phyloP scores from a whole-genome alignment of 2,113 vertebrate genomes.

The Harpagus bidentatus region DNA sequence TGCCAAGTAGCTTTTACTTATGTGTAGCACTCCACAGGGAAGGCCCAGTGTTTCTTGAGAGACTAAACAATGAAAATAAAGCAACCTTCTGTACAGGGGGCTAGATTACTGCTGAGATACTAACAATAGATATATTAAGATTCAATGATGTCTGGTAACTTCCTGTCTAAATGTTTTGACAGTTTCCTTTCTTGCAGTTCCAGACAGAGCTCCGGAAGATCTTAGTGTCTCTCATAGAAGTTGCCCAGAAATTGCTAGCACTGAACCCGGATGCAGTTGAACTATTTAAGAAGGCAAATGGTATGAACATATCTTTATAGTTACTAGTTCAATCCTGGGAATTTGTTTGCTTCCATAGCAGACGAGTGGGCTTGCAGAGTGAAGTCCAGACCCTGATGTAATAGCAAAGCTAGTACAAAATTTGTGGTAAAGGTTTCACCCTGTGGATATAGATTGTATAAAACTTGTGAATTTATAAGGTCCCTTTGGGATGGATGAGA shows the following conservation, averaged over 20 bases:
- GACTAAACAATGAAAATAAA: neutral
- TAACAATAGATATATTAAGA: neutral
- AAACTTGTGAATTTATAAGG: neutral
- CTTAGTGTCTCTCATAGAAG: constrained; percentile 95
- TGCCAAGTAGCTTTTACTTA: neutral
- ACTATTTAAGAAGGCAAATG: constrained; percentile 95
- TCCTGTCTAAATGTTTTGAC: constrained; percentile 39
- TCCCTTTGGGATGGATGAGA: neutral
- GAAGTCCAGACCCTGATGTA: neutral
- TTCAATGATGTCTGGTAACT: neutral
- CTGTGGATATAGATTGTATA: neutral
- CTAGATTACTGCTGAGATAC: neutral
- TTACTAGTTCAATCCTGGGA: neutral
- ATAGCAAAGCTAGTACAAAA: neutral
- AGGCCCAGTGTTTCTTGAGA: neutral
- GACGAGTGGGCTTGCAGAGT: neutral
- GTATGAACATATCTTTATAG: constrained; percentile 57
- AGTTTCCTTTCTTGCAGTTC: constrained; percentile 79
- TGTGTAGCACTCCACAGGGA: neutral
- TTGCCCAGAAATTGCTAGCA: constrained; percentile 93
- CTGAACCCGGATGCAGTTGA: constrained; percentile 98
- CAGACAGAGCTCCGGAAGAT: constrained; percentile 98
- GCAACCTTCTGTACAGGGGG: neutral
- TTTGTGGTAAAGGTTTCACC: neutral
- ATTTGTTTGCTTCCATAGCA: neutral